A percentile compares a stretch with the other conserved stretches of the same genome.
Conservation (phyloP, 2,888 invertebrate genomes). For the Drosophila affinis region DNA sequence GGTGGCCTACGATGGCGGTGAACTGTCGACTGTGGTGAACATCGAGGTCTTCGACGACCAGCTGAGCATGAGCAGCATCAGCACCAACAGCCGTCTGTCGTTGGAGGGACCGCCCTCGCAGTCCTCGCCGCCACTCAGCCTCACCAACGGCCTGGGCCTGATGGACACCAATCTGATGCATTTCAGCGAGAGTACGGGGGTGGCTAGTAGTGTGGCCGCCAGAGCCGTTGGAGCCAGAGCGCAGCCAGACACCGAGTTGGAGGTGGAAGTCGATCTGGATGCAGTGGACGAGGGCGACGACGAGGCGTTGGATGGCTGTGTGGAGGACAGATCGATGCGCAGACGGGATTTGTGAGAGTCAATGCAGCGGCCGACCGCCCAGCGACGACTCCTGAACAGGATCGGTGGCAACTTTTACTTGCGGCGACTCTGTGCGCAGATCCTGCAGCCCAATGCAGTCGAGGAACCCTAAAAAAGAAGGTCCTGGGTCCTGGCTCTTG, state of each 20-base stretch:
- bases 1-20: constrained; percentile 13
- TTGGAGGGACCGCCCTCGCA: constrained; percentile 87
- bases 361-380: constrained; percentile 68
- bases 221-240: background rate
- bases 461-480: constrained; percentile 28
- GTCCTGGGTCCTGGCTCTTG: background rate
- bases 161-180: constrained; percentile 87
- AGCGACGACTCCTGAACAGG: constrained; percentile 49
- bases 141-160: constrained; percentile 85
- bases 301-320: background rate
- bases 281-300: constrained; percentile 2
- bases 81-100: constrained; percentile 91
- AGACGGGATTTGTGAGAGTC: constrained; percentile 80
- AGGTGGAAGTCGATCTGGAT: constrained; percentile 29
- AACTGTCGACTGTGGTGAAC: constrained; percentile 85
- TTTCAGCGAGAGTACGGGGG: constrained; percentile 85
- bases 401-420: constrained; percentile 70
- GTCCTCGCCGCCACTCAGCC: constrained; percentile 89
- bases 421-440: constrained; percentile 72
- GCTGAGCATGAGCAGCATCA: constrained; percentile 92
- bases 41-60: constrained; percentile 88
- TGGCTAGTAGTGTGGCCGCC: background rate
- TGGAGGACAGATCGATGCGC: constrained; percentile 17
- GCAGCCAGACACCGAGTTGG: background rate
- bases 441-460: constrained; percentile 56